Evolutionary conservation across 1,140 invertebrate genomes (phyloP), one percentile per base, ranked within the genome.

Genomic region (Platyura marginata): DNA sequence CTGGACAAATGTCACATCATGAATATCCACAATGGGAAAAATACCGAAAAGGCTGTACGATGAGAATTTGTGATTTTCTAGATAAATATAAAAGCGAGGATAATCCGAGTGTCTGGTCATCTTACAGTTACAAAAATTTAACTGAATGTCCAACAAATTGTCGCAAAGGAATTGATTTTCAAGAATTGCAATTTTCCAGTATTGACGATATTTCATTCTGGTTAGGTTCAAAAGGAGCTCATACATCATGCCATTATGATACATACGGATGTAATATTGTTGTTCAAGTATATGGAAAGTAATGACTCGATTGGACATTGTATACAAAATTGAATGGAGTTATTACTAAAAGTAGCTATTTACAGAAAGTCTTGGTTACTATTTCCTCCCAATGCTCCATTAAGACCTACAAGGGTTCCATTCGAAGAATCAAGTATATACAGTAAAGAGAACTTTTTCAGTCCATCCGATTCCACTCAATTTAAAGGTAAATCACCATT

Each of bases 391-490:
- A 65, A 72, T 45, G 71, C 80, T 33, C 71, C 68, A 34, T 62
- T 96, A 44, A 74, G 77, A 50, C 77, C 87, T 44, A 86, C 85
- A 9, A 71, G 93, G 56, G 70, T 96, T 44, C 93, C 93, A 13
- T 97, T 91, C 67, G 93, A 97, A 69, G 93, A 98, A 58, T 95
- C 91, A 1, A 96, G 88, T 65, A 72, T 97, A 19, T 98, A 92
- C 59, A 92, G 87, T 57, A 67, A 74, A 61, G 67, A 83, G 22
- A 86, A 88, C 63, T 81, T 89, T 52, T 77, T 74, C 59, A 73
- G 72, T 58, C 71, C 76, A 41, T 57, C 54, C 38, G 60, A 64
- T 50, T 48, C 63, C 20, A 56, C 59, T 41, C 46, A 43, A 32
- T 66, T 66, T 48, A 55, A 51, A 49, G 34, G 16, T 10, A 18